A percentile compares a stretch with the other conserved stretches of the same genome.
Conservation (phyloP, 1,140 invertebrate species). For the Atta texana region DNA sequence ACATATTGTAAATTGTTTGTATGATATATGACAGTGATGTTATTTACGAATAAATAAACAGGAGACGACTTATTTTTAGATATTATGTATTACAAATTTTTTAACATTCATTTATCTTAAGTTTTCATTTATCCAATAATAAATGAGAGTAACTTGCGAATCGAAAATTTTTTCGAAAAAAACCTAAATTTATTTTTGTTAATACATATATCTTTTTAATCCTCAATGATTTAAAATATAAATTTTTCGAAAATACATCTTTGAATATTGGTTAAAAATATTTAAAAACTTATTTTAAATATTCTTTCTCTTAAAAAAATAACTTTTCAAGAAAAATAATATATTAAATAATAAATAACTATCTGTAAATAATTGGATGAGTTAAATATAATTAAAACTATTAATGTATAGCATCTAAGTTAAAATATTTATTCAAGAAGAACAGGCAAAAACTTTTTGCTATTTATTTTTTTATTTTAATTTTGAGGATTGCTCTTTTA, state of each 20-base stretch:
- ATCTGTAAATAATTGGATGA: background rate
- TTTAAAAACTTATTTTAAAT: background rate
- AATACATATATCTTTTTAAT: background rate
- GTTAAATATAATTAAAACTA: background rate
- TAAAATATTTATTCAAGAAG: background rate
- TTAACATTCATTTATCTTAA: background rate
- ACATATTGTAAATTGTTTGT: conserved; percentile 10
- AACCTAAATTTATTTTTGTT: background rate
- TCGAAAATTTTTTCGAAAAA: background rate
- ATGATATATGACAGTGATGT: conserved; percentile 1
- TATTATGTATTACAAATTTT: background rate
- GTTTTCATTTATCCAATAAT: background rate
- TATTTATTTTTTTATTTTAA: background rate
- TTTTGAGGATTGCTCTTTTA: background rate
- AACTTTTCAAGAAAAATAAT: background rate
- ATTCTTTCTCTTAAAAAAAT: background rate
- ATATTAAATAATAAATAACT: background rate
- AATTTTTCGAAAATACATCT: background rate
- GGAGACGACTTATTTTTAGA: conserved; percentile 14
- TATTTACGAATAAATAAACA: conserved; percentile 30
- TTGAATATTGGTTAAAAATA: background rate
- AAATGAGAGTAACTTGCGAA: background rate
- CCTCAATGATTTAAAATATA: background rate
- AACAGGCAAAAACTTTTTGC: background rate
- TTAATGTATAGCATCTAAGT: background rate